Conservation (phyloP, 2,888 invertebrate genomes). For the Lithophane semibrunnea region DNA sequence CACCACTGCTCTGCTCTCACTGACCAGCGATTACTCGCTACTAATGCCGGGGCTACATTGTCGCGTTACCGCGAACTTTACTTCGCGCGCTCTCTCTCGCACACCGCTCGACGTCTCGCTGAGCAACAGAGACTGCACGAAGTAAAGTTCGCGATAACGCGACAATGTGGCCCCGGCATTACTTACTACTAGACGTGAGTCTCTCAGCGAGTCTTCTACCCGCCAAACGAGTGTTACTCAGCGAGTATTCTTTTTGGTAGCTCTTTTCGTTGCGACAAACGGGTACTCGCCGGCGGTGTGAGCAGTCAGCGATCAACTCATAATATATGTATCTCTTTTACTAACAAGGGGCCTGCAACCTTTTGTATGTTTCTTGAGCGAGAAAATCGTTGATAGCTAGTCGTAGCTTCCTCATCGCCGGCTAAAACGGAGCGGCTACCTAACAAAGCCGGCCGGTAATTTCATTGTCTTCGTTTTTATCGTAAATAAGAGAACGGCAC, state of each 20-base stretch:
- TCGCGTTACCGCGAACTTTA: too few species aligned
- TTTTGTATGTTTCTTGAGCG: not conserved
- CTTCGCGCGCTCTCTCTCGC: too few species aligned
- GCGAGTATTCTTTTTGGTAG: not conserved
- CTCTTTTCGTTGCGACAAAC: not conserved
- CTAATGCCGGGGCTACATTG: too few species aligned
- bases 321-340: too few species aligned
- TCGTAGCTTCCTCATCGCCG: not conserved
- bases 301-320: too few species aligned
- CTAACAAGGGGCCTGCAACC: not conserved
- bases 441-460: constrained; percentile 56
- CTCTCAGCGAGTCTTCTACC: not conserved
- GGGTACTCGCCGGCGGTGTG: not conserved
- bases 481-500: constrained; percentile 61
- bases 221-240: not conserved
- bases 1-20: too few species aligned
- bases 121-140: too few species aligned
- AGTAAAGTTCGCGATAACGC: too few species aligned
- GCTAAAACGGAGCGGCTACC: constrained; percentile 26
- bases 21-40: not conserved
- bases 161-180: too few species aligned
- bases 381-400: not conserved
- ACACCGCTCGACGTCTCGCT: too few species aligned
- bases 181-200: not conserved
- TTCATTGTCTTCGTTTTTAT: constrained; percentile 61